phyloP scores from a whole-genome alignment of 2,797 vertebrate species.

The Falco berigora region DNA sequence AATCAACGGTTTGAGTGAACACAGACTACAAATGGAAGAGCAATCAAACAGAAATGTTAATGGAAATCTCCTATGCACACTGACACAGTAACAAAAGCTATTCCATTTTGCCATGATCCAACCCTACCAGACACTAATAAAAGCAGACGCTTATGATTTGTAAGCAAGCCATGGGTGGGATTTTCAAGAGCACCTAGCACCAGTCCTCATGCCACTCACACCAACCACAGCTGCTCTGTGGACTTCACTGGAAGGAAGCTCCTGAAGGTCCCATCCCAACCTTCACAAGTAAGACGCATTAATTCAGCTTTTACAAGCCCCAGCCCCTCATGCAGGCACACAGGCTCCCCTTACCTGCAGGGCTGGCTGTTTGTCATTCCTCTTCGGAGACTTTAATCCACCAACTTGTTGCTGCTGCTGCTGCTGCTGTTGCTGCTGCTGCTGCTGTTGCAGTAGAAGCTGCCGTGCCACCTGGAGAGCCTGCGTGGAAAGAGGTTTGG shows the following conservation, averaged over 20 bases:
- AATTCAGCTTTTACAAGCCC: neutral
- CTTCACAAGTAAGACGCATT: accelerated
- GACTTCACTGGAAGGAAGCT: neutral
- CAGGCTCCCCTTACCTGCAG: conserved; percentile 80
- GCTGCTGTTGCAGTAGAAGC: conserved; percentile 85
- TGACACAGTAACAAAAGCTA: conserved; percentile 37
- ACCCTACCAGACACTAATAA: neutral
- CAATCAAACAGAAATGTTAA: conserved; percentile 44
- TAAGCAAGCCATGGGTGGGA: neutral
- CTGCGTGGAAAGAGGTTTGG: conserved; percentile 70
- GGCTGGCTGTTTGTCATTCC: conserved; percentile 87
- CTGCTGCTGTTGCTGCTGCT: conserved; percentile 47
- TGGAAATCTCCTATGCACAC: conserved; percentile 28
- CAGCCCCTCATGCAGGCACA: accelerated
- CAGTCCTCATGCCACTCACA: neutral
- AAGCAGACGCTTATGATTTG: neutral
- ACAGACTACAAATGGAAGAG: conserved; percentile 5
- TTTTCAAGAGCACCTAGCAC: neutral
- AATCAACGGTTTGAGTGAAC: conserved; percentile 46
- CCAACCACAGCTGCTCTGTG: neutral
- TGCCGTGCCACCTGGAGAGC: conserved; percentile 94
- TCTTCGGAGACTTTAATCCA: conserved; percentile 88
- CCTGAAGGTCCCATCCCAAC: neutral
- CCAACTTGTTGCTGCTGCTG: conserved; percentile 84
- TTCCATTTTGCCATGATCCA: conserved; percentile 22